Evolutionary conservation across 2,113 vertebrate genomes (phyloP).

Genomic region (Perca fluviatilis): DNA sequence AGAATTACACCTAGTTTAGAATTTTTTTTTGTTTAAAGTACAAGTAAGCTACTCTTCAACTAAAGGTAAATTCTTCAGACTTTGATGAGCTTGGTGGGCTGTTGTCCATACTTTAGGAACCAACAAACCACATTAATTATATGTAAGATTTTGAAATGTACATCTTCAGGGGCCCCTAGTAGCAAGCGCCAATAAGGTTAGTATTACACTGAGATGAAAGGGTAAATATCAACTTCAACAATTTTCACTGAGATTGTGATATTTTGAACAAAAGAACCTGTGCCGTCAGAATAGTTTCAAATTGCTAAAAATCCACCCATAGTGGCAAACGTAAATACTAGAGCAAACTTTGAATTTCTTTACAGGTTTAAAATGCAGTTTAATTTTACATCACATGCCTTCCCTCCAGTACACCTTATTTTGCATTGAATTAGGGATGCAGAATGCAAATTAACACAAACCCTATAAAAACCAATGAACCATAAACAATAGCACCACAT

Average conservation of each 20-base stretch:
- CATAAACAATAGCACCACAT: conserved; percentile 31
- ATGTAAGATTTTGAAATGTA: too few species aligned
- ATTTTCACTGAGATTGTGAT: not conserved
- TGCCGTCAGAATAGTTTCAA: too few species aligned
- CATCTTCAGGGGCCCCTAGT: too few species aligned
- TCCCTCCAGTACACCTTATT: not conserved
- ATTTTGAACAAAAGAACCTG: not conserved
- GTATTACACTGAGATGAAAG: not conserved
- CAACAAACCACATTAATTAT: too few species aligned
- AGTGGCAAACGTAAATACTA: not conserved
- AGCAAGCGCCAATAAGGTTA: not conserved
- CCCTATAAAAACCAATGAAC: conserved; percentile 23
- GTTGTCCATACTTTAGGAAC: too few species aligned
- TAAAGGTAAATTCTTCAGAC: too few species aligned
- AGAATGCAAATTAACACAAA: conserved; percentile 38
- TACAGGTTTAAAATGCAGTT: not conserved
- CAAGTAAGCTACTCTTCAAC: too few species aligned
- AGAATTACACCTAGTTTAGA: too few species aligned
- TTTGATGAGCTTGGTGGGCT: too few species aligned
- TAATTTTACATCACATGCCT: not conserved
- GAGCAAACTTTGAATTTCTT: not conserved
- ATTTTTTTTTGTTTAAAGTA: too few species aligned
- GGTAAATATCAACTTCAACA: too few species aligned
- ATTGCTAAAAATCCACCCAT: not conserved
- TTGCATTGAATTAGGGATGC: conserved; percentile 18